Conservation (phyloP, 2,888 invertebrate species). For the Drosophila rubida region DNA sequence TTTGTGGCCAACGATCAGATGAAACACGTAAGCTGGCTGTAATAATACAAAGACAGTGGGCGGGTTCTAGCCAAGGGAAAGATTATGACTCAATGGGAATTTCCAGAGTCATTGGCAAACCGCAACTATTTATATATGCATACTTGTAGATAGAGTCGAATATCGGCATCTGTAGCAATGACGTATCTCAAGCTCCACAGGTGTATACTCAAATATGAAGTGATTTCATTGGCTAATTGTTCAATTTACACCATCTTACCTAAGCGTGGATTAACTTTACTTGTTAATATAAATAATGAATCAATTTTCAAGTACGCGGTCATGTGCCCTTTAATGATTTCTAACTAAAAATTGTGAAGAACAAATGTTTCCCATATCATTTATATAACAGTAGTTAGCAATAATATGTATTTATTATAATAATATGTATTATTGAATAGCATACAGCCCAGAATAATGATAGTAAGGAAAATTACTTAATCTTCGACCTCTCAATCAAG, state of each 20-base stretch:
- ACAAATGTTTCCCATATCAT: not conserved
- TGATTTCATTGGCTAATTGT: conserved; percentile 11
- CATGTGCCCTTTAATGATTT: not conserved
- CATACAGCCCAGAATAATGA: not conserved
- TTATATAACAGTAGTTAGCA: not conserved
- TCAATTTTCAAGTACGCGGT: not conserved
- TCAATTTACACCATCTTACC: conserved; percentile 1
- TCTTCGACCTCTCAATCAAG: not conserved
- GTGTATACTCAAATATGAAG: not conserved
- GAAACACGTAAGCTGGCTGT: conserved; percentile 33
- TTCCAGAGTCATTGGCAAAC: conserved; percentile 44
- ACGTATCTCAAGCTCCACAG: conserved; percentile 20
- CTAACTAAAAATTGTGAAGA: conserved; percentile 5
- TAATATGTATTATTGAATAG: not conserved
- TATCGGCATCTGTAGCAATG: conserved; percentile 27
- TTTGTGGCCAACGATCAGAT: conserved; percentile 31
- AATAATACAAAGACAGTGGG: conserved; percentile 12
- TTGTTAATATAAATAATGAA: conserved; percentile 1
- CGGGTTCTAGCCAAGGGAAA: conserved; percentile 54
- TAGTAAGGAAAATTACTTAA: not conserved
- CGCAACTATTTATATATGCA: conserved; percentile 31
- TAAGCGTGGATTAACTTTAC: not conserved
- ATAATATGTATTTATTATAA: not conserved
- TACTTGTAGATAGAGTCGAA: not conserved
- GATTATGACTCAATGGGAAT: conserved; percentile 58